Evolutionary conservation across 2,888 invertebrate genomes (phyloP), one percentile per base, ranked within the genome.

Genomic region (Didymodactylos carnosus): DNA sequence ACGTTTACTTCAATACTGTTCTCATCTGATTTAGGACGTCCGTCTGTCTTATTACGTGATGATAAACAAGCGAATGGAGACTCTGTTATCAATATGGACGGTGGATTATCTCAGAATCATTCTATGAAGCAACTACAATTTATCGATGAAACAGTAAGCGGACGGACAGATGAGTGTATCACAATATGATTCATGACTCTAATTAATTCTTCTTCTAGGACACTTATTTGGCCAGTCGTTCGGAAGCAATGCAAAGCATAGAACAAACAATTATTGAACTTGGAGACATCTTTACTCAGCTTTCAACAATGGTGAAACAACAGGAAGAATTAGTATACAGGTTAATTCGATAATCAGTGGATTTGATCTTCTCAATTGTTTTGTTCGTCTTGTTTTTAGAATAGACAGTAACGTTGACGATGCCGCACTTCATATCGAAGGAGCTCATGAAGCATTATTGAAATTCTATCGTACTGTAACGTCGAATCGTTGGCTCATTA

Each of bases 221-320:
- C 80, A 87, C 89, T 70, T 97, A 95, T 85, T 87, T 94, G 51
- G 91, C 91, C 80, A 90, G 90, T 80, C 87, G 98, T 79, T 94
- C 94, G 49, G 94, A 94, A 83, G 94, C 97, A 0, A 97, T 98
- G 95, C 94, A 97, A 83, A 94, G 91, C 82, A 98, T 99, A 80
- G 98, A 99, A 84, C 91, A 92, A 72, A 97, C 97, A 25, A 97
- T 99, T 80, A 94, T 97, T 19, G 98, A 99, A 84, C 85, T 99
- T 70, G 98, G 98, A n/a, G 92, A 92, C 16, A 97, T 98, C 81
- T 98, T 97, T 83, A 91, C 92, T 80, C 94, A 95, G 83, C 78
- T 86, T 72, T 85, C 85, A 25, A 80, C 80, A 73, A 94, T 99
- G 93, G 95, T 99, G 4, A 92, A 94, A 81, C 94, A 95, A 82